Base-by-base conservation (phyloP, 2,888 invertebrate species). In the Steinernema scapterisci region DNA sequence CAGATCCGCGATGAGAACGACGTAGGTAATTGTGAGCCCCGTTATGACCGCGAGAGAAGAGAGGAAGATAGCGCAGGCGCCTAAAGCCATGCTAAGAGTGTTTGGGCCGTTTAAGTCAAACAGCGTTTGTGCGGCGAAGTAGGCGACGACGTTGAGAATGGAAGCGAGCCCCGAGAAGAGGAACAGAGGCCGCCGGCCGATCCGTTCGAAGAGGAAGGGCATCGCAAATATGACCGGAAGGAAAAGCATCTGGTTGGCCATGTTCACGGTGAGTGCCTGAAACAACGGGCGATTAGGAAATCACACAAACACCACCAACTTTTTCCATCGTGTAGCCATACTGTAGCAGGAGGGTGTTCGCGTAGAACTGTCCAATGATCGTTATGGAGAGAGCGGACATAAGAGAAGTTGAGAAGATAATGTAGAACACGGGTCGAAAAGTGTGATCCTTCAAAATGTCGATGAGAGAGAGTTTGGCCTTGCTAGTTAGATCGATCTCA, bases 11-110 rank as follows among this genome's bases (percentile, higher is more conserved):
- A 63, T 31, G 27, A 31, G 63, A 27, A 63, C 31, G 63, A 54
- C 54, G 25, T 54, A 54, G 54, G 54, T 54, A 23, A 54, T 54
- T 54, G 54, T 25, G 63, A 63, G 31, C 16, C 63, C 63, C 11
- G 23, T 54, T 27, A 31, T 63, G 63, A 31, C 63, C 31, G 63
- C 63, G 63, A 63, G 63, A n/a, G 63, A 63, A 19, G 63, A 63
- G 63, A 16, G 63, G 63, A 63, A 27, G 31, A 31, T 27, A 25
- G 63, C 63, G 31, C 16, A 25, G 38, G 38, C 63, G 63, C 63
- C 63, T 11, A 54, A 21, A 54, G 54, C 54, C 54, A 54, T 54
- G 54, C 54, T 23, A 25, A 25, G 19, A 19, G 23, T 25, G 54
- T 54, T 54, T 19, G 54, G 23, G 54, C 54, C 54, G 21, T 25